Base-by-base conservation (phyloP, 2,888 invertebrate species). In the Iselma pallidipennis region DNA sequence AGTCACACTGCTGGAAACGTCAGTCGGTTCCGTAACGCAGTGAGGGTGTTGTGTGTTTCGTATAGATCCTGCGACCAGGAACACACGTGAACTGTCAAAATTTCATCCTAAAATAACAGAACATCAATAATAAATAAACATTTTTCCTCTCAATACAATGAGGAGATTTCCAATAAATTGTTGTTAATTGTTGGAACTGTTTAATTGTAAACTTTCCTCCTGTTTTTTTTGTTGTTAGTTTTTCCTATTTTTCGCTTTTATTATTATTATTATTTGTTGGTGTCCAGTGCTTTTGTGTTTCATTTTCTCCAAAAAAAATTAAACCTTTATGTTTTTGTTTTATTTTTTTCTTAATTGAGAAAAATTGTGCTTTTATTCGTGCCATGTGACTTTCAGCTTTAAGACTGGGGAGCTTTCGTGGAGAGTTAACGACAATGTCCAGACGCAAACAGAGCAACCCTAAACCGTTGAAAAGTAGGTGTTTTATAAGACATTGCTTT, bases 371-470 rank as follows among this genome's bases (percentile, higher is more conserved):
- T 61, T 67, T 63, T 63, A 65, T 67, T 49, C 60, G 61, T 68
- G 69, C 71, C 70, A 74, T 76, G 74, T 74, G 74, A 74, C 73
- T 72, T 65, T 74, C 45, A 55, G 59, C 60, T 63, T 71, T 59
- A 55, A 61, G 48, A 37, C 37, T 7, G 37, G 57, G 67, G 66
- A 65, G 69, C 83, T 94, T 94, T 93, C 87, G 93, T 85, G 69
- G 68, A 66, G 66, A 66, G 66, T 69, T 66, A 68, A 71, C 72
- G 66, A 73, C 69, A 82, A 95, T 95, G 95, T 95, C 95, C 82
- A 91, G 95, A 83, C 88, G 95, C 85, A 95, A 95, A 87, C 95
- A 95, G 87, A 93, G 94, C 86, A 95, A 95, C 86, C 95, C 95
- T 76, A 95, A 95, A 85, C 95, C 95, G 82, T 87, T 95, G 79